A percentile compares a stretch with the other conserved stretches of the same genome.
Evolutionary conservation across 2,888 invertebrate species (phyloP).

Genomic region (Ennomos quercinarius): DNA sequence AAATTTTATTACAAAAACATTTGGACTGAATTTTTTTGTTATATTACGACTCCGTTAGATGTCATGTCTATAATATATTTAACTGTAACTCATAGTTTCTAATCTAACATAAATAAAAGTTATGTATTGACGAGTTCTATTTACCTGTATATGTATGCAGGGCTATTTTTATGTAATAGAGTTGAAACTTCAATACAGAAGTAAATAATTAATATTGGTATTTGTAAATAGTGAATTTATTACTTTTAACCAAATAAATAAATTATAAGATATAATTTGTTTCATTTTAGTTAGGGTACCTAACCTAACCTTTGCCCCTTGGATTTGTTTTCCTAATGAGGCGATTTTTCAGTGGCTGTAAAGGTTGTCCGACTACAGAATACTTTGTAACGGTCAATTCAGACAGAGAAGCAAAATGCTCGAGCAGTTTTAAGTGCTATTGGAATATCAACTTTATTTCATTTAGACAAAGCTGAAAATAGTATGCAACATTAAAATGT

Average conservation of each 20-base stretch:
- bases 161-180: conserved; percentile 14
- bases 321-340: too few species aligned
- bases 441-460: too few species aligned
- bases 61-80: conserved; percentile 8
- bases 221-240: conserved; percentile 78
- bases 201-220: conserved; percentile 42
- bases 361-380: too few species aligned
- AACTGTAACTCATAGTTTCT: conserved; percentile 14
- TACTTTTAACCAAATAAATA: conserved; percentile 75
- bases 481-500: too few species aligned
- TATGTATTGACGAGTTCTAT: conserved; percentile 18
- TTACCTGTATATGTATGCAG: conserved; percentile 20
- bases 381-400: too few species aligned
- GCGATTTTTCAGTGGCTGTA: too few species aligned
- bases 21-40: conserved; percentile 22
- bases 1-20: conserved; percentile 14
- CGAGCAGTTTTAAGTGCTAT: too few species aligned
- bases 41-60: conserved; percentile 2
- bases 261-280: conserved; percentile 50
- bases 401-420: too few species aligned
- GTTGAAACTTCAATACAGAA: conserved; percentile 24
- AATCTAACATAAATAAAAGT: conserved; percentile 3
- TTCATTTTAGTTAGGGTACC: conserved; percentile 41
- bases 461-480: too few species aligned
- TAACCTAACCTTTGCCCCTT: too few species aligned